Conservation (phyloP, 2,113 vertebrate species). For the Ophthalmolycus amberensis region DNA sequence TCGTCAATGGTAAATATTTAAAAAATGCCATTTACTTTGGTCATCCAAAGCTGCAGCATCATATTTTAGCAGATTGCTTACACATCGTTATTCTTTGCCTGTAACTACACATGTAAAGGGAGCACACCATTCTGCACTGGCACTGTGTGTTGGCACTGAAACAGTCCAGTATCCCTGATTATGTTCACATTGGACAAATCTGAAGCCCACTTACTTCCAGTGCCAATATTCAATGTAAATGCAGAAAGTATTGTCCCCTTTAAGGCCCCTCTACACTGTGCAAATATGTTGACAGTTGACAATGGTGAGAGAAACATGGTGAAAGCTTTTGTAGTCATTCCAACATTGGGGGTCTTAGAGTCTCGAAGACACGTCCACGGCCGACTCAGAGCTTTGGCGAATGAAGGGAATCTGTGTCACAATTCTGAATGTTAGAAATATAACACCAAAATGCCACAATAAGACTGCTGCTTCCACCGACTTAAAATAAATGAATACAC, state of each 20-base stretch:
- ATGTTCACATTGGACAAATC: neutral
- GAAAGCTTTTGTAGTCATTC: neutral
- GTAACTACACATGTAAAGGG: neutral
- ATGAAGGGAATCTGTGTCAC: neutral
- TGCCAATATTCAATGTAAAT: neutral
- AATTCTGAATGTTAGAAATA: neutral
- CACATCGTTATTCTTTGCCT: neutral
- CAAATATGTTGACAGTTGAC: neutral
- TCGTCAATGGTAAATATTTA: neutral
- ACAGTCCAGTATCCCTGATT: neutral
- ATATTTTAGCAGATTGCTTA: neutral
- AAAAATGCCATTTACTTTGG: neutral
- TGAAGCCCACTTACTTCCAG: neutral
- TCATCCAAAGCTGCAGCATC: neutral
- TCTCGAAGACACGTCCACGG: neutral
- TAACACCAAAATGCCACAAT: neutral
- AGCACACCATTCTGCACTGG: neutral
- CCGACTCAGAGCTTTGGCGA: neutral
- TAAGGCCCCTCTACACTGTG: neutral
- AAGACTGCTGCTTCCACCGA: neutral
- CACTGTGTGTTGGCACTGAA: constrained; percentile 1
- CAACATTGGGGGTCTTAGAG: neutral
- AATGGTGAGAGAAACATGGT: neutral
- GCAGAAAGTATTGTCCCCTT: neutral
- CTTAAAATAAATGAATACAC: neutral